Percentiles rank a stretch among this genome's conserved stretches.
Evolutionary conservation across 2,888 invertebrate genomes (phyloP).

Genomic region (Ichneumoninae sp.): DNA sequence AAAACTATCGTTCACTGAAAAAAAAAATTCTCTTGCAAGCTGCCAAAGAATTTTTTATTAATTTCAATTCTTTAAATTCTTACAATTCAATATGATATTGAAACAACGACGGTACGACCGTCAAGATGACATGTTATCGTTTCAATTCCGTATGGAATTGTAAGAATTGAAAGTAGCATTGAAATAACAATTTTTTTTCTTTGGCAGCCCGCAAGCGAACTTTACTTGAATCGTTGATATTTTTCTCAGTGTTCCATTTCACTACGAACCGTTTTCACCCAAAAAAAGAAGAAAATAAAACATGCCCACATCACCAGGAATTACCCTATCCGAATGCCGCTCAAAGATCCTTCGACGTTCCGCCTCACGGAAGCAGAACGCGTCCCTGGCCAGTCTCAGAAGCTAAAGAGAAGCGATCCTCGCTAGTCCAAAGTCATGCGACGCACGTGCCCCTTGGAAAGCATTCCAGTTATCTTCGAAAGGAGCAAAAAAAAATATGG

Average conservation of each 20-base stretch:
- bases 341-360: background rate
- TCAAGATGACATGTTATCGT: no score
- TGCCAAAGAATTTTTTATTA: no score
- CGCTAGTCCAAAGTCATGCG: background rate
- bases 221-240: no score
- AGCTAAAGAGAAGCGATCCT: background rate
- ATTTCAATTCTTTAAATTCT: no score
- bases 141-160: no score
- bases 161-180: no score
- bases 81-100: no score
- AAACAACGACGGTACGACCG: no score
- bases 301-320: background rate
- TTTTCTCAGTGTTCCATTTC: background rate
- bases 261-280: background rate
- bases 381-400: background rate
- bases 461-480: conserved; percentile 5
- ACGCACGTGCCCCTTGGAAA: conserved; percentile 5
- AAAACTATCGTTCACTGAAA: background rate
- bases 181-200: no score
- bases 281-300: background rate
- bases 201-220: no score
- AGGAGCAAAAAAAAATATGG: background rate
- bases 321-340: background rate
- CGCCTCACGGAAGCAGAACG: background rate
- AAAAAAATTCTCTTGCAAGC: no score